Evolutionary conservation across 1,140 invertebrate species (phyloP).

Genomic region (Meloidogyne exigua): DNA sequence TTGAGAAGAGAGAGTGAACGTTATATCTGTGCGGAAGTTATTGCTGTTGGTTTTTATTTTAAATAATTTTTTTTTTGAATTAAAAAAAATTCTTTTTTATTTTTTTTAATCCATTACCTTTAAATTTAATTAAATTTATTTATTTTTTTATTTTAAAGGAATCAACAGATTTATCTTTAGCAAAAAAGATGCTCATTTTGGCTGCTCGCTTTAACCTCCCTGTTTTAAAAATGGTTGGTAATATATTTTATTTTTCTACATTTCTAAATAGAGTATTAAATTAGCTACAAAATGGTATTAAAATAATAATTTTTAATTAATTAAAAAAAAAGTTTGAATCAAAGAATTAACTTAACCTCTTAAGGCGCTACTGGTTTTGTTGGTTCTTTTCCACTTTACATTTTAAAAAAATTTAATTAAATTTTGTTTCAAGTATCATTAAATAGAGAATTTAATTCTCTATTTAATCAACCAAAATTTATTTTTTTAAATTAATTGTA

Average conservation of each 20-base stretch:
- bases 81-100: neutral
- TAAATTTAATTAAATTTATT: slow-evolving; percentile 2
- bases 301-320: neutral
- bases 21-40: slow-evolving; percentile 46
- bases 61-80: slow-evolving; percentile 2
- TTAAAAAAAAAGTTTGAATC: neutral
- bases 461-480: too few species aligned
- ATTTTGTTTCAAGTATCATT: neutral
- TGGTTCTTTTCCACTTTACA: neutral
- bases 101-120: neutral
- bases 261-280: neutral
- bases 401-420: neutral
- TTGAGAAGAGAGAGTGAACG: slow-evolving; percentile 42
- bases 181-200: slow-evolving; percentile 48
- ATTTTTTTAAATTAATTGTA: too few species aligned
- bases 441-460: too few species aligned
- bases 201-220: slow-evolving; percentile 44
- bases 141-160: slow-evolving; percentile 32
- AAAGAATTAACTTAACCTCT: neutral
- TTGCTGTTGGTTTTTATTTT: slow-evolving; percentile 34
- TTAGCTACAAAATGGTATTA: neutral
- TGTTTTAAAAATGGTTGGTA: slow-evolving; percentile 40
- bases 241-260: neutral
- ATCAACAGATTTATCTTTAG: slow-evolving; percentile 38
- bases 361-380: neutral